These are phyloP conservation scores for Apodemus speciosus DNA, from an alignment of 2,113 vertebrate genomes.

Conservation along the genomic window DNA sequence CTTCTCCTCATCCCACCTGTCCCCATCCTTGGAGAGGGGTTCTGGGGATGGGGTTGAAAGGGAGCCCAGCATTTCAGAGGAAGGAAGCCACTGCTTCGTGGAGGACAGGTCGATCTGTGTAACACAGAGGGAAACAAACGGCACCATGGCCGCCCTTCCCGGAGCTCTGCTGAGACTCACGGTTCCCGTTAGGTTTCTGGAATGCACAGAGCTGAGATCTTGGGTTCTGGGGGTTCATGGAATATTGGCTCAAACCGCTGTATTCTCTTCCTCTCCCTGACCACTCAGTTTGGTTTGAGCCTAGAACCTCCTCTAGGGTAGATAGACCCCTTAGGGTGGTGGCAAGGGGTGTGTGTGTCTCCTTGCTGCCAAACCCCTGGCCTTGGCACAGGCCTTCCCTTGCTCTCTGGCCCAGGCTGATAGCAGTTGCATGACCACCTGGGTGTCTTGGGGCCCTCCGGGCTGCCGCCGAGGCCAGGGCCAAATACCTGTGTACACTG, in stretches of 20 bases:
- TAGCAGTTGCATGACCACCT: neutral
- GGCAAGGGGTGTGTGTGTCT: neutral
- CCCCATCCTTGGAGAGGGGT: neutral
- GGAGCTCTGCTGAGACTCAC: neutral
- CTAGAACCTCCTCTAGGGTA: neutral
- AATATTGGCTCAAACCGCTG: conserved; percentile 64
- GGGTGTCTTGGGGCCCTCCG: neutral
- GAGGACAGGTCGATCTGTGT: neutral
- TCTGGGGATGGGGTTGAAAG: neutral
- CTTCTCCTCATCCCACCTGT: neutral
- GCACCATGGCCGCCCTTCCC: neutral
- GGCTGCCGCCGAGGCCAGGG: neutral
- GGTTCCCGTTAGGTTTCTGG: conserved; percentile 4
- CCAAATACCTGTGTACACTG: conserved; percentile 1
- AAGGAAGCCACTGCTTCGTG: neutral
- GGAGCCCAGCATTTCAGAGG: neutral
- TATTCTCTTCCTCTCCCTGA: neutral
- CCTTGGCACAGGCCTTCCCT: neutral
- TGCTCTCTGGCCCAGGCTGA: neutral
- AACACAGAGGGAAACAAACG: neutral
- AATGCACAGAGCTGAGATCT: conserved; percentile 7
- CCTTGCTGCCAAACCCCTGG: conserved; percentile 27
- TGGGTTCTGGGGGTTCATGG: neutral
- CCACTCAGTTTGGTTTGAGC: conserved; percentile 34
- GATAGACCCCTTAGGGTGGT: neutral